These are phyloP conservation scores for Brachionus koreanus DNA, from an alignment of 1,140 invertebrate genomes.

Conservation along the genomic window DNA sequence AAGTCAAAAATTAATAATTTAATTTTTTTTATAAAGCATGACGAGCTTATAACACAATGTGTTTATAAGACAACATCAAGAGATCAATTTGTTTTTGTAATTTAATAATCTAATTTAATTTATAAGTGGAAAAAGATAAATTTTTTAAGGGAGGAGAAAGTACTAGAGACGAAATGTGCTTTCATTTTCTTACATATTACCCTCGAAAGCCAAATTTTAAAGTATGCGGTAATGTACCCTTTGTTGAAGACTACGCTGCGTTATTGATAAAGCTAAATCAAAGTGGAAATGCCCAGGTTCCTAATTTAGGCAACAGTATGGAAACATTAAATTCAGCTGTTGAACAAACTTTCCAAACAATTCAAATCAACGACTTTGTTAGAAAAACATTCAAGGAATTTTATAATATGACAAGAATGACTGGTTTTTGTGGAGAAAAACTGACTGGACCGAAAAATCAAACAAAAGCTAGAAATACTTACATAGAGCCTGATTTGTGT, in stretches of 20 bases:
- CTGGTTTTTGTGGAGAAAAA: background rate
- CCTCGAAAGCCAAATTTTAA: background rate
- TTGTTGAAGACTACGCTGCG: background rate
- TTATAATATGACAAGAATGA: background rate
- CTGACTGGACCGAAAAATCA: background rate
- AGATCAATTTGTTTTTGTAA: background rate
- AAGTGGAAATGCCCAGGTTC: background rate
- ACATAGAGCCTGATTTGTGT: background rate
- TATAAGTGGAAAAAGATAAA: background rate
- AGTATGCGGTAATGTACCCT: background rate
- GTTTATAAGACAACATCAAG: background rate
- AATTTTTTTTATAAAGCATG: background rate
- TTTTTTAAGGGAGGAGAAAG: background rate
- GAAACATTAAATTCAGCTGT: background rate
- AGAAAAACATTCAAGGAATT: background rate
- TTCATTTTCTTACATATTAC: conserved; percentile 13
- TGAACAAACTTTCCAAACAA: background rate
- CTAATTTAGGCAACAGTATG: background rate
- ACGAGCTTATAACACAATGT: conserved; percentile 23
- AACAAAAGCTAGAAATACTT: background rate
- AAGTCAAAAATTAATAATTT: background rate
- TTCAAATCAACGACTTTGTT: background rate
- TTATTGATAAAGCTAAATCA: background rate
- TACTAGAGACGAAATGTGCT: conserved; percentile 30
- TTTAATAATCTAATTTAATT: background rate